phyloP scores from a whole-genome alignment of 2,797 vertebrate species.

The Tolypeutes matacus region DNA sequence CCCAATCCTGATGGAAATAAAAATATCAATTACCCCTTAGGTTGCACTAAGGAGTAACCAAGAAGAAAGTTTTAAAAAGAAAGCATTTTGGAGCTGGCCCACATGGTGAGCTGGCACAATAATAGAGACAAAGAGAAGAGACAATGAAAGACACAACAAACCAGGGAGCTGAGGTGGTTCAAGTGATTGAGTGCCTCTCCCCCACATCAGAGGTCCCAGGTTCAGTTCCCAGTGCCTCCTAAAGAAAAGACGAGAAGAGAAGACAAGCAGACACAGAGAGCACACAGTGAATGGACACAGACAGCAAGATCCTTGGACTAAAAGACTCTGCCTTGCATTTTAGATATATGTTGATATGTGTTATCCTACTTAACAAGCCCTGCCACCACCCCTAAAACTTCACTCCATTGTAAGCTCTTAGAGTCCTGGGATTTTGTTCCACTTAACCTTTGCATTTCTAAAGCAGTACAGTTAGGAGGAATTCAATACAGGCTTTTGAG shows the following conservation, averaged over 20 bases:
- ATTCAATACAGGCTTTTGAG: not conserved
- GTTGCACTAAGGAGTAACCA: slow-evolving; percentile 20
- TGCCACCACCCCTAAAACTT: not conserved
- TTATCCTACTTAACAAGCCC: not conserved
- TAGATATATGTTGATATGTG: not conserved
- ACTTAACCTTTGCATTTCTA: slow-evolving; percentile 27
- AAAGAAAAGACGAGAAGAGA: too few relatives aligned
- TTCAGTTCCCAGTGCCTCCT: too few relatives aligned
- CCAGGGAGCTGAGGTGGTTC: too few relatives aligned
- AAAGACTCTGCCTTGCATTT: not conserved
- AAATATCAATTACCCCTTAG: not conserved
- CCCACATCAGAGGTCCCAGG: too few relatives aligned
- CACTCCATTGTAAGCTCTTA: not conserved
- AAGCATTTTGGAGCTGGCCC: not conserved
- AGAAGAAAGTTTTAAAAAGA: not conserved
- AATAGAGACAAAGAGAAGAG: too few relatives aligned
- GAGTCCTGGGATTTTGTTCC: not conserved
- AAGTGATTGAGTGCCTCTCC: too few relatives aligned
- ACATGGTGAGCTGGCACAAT: too few relatives aligned
- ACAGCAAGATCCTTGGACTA: not conserved
- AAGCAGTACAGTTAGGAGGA: not conserved
- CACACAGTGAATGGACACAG: too few relatives aligned
- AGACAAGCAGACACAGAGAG: too few relatives aligned
- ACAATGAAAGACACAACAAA: too few relatives aligned
- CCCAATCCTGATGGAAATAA: slow-evolving; percentile 48